Base-by-base conservation (phyloP, 2,797 vertebrate genomes). In the Galago senegalensis region DNA sequence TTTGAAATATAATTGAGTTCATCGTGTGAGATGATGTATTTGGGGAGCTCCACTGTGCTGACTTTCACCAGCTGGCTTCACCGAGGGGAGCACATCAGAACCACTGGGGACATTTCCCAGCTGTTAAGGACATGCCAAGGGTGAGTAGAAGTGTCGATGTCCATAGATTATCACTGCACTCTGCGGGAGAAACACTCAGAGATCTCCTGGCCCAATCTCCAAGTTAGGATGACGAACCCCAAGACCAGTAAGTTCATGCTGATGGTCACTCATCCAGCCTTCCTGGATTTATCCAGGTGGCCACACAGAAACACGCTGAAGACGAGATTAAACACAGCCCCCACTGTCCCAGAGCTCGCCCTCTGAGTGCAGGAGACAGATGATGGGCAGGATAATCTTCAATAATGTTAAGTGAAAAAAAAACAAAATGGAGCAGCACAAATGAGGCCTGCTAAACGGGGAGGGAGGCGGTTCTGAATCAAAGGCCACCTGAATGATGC, bases 1-100 rank as follows among this genome's bases (percentile, higher is more conserved):
- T 77, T 76, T 77, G 53, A 92, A 90, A 87, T 60, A 16, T 18
- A 72, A 77, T 88, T 95, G 61, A 72, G 53, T 61, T 69, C 85
- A 70, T 13, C 18, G 0, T 34, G 70, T 31, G 40, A 95, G 85
- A 85, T 61, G 60, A 53, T 43, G 61, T 31, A 40, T 63, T 85
- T 2, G 25, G 49, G 60, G 49, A 61, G 6, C 27, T 53, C 29
- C 23, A 43, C 0, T 13, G 43, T 34, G 46, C 84, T 29, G 37
- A 77, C 53, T 89, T 73, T 60, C 67, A 89, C 29, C 58, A 76
- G 34, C 70, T 70, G 29, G 93, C 16, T 70, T 49, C 1, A 11
- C 18, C 43, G 53, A 90, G 75, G 27, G 37, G 8, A 49, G 37
- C 23, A 29, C 5, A 14, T 4, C 53, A 37, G 81, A 92, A 72